Evolutionary conservation across 2,888 invertebrate species (phyloP).

Genomic region (Thymelicus lineola): DNA sequence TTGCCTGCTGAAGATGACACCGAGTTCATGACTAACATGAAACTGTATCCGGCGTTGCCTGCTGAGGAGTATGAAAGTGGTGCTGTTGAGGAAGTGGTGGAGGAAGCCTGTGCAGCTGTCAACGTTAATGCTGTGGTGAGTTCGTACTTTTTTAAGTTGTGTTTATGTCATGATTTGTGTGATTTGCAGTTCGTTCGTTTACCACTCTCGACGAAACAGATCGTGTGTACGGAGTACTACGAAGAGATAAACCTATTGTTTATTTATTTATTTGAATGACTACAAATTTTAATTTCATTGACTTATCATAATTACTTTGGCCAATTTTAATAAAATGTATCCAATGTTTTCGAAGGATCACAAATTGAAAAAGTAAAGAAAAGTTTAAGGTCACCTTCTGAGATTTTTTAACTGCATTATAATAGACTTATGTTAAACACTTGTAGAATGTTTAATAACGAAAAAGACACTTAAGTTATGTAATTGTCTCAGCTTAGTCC

Average conservation of each 20-base stretch:
- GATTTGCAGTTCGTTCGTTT: too few species aligned
- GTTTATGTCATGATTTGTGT: neutral
- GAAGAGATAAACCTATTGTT: neutral
- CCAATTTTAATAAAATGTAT: too few species aligned
- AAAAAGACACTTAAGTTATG: too few species aligned
- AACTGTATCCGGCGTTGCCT: slow-evolving; percentile 74
- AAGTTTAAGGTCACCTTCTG: too few species aligned
- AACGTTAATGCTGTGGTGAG: slow-evolving; percentile 77
- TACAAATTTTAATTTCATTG: neutral
- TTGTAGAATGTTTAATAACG: too few species aligned
- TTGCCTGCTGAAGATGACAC: slow-evolving; percentile 72
- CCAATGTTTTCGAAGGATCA: too few species aligned
- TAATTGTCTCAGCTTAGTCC: too few species aligned
- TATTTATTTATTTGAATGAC: neutral
- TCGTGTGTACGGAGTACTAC: neutral
- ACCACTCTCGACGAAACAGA: too few species aligned
- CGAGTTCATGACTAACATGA: slow-evolving; percentile 60
- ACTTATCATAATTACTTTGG: neutral
- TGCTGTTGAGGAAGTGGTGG: slow-evolving; percentile 74
- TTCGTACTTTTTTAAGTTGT: slow-evolving; percentile 41
- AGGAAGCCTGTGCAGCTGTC: slow-evolving; percentile 72
- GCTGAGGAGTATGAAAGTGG: slow-evolving; percentile 77
- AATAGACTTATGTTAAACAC: too few species aligned
- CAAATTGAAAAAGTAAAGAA: too few species aligned
- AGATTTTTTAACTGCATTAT: too few species aligned